Base-by-base conservation (phyloP, 1,140 invertebrate species). In the Kradibia gibbosae region DNA sequence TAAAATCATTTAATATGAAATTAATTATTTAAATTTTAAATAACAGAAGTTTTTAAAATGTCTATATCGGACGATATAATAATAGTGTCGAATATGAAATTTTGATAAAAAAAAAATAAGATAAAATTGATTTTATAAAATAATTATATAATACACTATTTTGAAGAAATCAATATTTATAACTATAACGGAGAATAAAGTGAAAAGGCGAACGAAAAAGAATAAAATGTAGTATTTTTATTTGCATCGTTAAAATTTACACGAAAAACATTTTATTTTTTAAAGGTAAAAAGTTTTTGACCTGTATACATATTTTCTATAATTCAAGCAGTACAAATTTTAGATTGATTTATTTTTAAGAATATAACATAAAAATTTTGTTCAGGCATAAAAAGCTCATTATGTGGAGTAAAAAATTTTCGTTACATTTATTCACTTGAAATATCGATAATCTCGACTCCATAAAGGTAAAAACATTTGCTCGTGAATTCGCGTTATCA, bases 291-390 rank as follows among this genome's bases (percentile, higher is more conserved):
- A 39, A 67, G 3, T 67, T 11, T 67, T 39, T 13, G 15, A 62
- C 25, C 3, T 28, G 11, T 31, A 31, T 11, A 13, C 1, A 36
- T 3, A 65, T 36, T 7, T 57, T 57, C 36, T 39, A n/a, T 36
- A 17, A 4, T 65, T 39, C 25, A 65, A 65, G 36, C 22, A 65
- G 15, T 5, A 67, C 34, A n/a, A n/a, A 7, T 4, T 17, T 2
- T n/a, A n/a, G 8, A 65, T 36, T 67, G 62, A 67, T 67, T 67
- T 67, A 67, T 67, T 39, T 67, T 20, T 22, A 28, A 67, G 39
- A 39, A 67, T 67, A 20, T 0, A 55, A 28, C 1, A 10, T 10
- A 60, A 3, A 4, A 28, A 60, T 28, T n/a, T 1, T 60, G n/a
- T 0, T 28, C 25, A 28, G 34, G 31, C 13, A 62, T 62, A 31